phyloP scores from a whole-genome alignment of 2,113 vertebrate genomes.

The Callipepla californica region DNA sequence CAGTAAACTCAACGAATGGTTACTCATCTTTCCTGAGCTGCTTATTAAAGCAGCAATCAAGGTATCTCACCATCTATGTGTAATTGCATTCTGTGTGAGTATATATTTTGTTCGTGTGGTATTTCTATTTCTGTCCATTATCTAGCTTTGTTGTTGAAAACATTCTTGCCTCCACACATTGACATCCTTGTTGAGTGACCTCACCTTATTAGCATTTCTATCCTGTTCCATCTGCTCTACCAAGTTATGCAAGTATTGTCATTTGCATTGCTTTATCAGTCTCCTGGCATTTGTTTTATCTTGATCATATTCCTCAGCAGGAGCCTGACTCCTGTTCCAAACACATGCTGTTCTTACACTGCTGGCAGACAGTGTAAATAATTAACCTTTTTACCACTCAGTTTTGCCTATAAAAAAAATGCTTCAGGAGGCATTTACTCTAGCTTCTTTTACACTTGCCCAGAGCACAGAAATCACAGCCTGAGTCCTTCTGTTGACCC shows the following conservation, averaged over 20 bases:
- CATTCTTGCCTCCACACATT: background rate
- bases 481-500: background rate
- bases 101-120: background rate
- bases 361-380: constrained; percentile 39
- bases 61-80: background rate
- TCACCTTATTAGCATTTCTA: constrained; percentile 26
- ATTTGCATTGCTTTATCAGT: constrained; percentile 45
- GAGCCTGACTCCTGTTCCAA: background rate
- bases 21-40: background rate
- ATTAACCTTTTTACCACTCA: constrained; percentile 46
- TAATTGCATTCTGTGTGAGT: background rate
- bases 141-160: background rate
- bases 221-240: background rate
- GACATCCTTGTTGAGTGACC: background rate
- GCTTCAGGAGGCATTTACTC: background rate
- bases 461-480: background rate
- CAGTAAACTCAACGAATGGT: background rate
- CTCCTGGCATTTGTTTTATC: constrained; percentile 61
- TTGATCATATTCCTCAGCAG: constrained; percentile 57
- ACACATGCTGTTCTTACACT: constrained; percentile 32
- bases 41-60: background rate
- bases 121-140: constrained; percentile 2
- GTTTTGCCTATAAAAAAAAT: background rate
- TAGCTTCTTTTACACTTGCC: background rate
- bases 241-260: background rate